Base-by-base conservation (phyloP, 2,888 invertebrate species). In the Tortricodes alternella region DNA sequence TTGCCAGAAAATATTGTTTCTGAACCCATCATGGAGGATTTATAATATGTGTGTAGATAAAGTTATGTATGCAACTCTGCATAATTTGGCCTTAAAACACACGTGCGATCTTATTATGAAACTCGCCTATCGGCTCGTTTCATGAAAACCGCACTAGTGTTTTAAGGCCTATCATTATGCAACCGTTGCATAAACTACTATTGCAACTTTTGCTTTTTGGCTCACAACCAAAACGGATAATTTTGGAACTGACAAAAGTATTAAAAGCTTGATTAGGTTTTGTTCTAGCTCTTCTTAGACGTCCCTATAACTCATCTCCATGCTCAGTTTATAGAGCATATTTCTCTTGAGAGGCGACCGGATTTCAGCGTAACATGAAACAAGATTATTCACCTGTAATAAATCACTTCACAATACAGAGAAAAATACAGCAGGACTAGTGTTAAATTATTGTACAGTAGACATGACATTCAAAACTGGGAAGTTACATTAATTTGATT, bases 301-400 rank as follows among this genome's bases (percentile, higher is more conserved):
- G 57, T 58, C 59, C 58, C 59, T 64, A 68, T 74, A 75, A 75
- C 68, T 75, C 74, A 78, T 70, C 66, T 67, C 66, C 59, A 64
- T 65, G 65, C 67, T 66, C 69, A 68, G 72, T 73, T 70, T 70
- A 68, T 70, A 69, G 64, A 69, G 66, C 69, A 69, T 66, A 68
- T 68, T 66, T 70, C 67, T 65, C 69, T 52, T 51, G 68, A 68
- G 74, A 67, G 61, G 59, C 63, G 65, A 75, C 78, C 79, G 79
- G 82, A 83, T 81, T 82, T 78, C 70, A 70, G 66, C 66, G 82
- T 82, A 85, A 86, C 74, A 71, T 76, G 78, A 83, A 73, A 76
- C 80, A 72, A 68, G 76, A 77, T 78, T 79, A 79, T 78, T 83
- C 81, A 83, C 80, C 78, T 85, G 83, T 78, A 73, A 76, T 83